Evolutionary conservation across 2,113 vertebrate species (phyloP), one percentile per base, ranked within the genome.

Genomic region (Circaetus cinerascens): DNA sequence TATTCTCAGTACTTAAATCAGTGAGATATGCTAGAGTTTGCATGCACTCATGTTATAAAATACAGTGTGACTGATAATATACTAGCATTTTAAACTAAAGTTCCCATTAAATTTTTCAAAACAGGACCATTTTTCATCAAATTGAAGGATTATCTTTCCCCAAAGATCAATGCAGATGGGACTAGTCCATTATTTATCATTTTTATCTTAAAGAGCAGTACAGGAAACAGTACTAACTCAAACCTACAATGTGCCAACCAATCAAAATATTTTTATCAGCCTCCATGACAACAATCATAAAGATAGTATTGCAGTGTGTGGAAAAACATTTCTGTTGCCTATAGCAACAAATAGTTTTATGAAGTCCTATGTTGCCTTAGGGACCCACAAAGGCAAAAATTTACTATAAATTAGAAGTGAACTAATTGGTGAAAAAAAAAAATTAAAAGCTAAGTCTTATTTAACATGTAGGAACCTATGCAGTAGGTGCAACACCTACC

Each of bases 191-290:
- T 90, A 64, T 74, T 79, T 72, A 77, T 80, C 12, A 68, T 30
- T 90, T 90, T 89, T 13, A 77, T 59, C 23, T 74, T 86, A n/a
- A 68, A 95, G 80, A 87, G 25, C 20, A 74, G 59, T 88, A 90
- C 11, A 85, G 38, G 16, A 84, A 91, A 76, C 12, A 95, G 38
- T 40, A 51, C 21, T 80, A 53, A 48, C 27, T 87, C 26, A 59
- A 12, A 82, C 5, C 5, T 74, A 89, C 51, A 93, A 30, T 69
- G 62, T 83, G 15, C 15, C 72, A 89, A 36, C 32, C 66, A 95
- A 91, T 85, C 48, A 97, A 98, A 98, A 95, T 93, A 96, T 84
- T 97, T 97, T 90, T 93, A 43, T 46, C 21, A 76, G 11, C 69
- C 30, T 93, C 85, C 71, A 78, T 86, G 75, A 92, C 72, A 93